Evolutionary conservation across 2,888 invertebrate genomes (phyloP), one percentile per base, ranked within the genome.

Genomic region (Anodontia alba): DNA sequence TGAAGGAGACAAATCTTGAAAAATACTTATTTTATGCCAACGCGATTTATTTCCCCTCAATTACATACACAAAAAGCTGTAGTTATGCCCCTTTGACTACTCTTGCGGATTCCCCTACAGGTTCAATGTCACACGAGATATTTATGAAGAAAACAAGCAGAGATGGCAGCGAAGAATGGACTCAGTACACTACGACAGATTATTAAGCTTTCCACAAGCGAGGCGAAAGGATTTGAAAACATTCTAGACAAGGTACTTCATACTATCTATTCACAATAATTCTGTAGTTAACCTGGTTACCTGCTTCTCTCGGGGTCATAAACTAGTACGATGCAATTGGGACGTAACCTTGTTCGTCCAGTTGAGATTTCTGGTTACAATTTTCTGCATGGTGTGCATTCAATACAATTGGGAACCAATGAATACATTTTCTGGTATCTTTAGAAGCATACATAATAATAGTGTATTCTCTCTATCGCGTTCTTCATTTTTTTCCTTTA

Each of bases 241-340:
- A 66, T 84, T 69, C 57, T 87, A 23, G 73, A 73, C 20, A 80
- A 84, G 85, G 87, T 85, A 78, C n/a, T n/a, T 38, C n/a, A n/a
- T n/a, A n/a, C n/a, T n/a, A n/a, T n/a, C n/a, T n/a, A n/a, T 8
- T 12, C 43, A n/a, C n/a, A n/a, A n/a, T n/a, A n/a, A n/a, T n/a
- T n/a, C n/a, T n/a, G n/a, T n/a, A n/a, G n/a, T n/a, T n/a, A n/a
- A n/a, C n/a, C n/a, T 46, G 46, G 17, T 46, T 17, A 46, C 17
- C 15, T 46, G 46, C 12, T 46, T 46, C 46, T 15, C 46, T 15
- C 15, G 46, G 46, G 12, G 46, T 46, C 15, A n/a, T n/a, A n/a
- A n/a, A n/a, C n/a, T n/a, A n/a, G n/a, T n/a, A n/a, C n/a, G n/a
- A n/a, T n/a, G n/a, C n/a, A n/a, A n/a, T n/a, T n/a, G n/a, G n/a